Evolutionary conservation across 2,797 vertebrate genomes (phyloP), one percentile per base, ranked within the genome.

Genomic region (Esox lucius): DNA sequence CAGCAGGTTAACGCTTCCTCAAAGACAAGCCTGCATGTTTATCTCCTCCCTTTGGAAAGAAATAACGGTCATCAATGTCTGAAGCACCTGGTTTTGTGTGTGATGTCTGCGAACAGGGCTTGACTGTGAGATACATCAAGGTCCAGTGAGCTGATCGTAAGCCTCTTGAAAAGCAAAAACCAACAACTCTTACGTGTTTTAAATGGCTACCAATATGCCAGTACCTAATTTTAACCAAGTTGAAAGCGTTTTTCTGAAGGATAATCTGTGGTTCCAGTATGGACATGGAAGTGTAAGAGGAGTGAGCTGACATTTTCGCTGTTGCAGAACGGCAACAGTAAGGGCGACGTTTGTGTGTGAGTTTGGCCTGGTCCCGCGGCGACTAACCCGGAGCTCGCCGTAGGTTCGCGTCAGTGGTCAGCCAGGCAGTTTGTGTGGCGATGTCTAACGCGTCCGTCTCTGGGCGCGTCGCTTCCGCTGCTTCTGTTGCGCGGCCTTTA

Each of bases 401-500:
- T 75, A 69, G 78, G 79, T 84, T 85, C 83, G 80, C 78, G 51
- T 48, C 39, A 68, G 77, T 33, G 79, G 76, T 83, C 77, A 79
- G 80, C 77, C 62, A 49, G 77, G 62, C 75, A 51, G 19, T 53
- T 73, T 71, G 78, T 78, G 71, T 80, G 79, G 75, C 31, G 61
- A 72, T 51, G 48, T 31, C 73, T 72, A 77, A 61, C 77, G 77
- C 75, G 49, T 76, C 77, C 80, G 68, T 80, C 22, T 61, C 22
- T 26, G 33, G 75, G 71, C 71, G 67, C 84, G 78, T 79, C 83
- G 83, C 83, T 87, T 84, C 65, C 28, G 76, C 79, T 78, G 77
- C 81, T 78, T 75, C 75, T 88, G 65, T 80, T 82, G 84, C 87
- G 81, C 28, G 70, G 66, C 73, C 75, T 59, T 42, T 67, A 26